Base-by-base conservation (phyloP, 2,113 vertebrate species). In the Corythornis madagascariensis region DNA sequence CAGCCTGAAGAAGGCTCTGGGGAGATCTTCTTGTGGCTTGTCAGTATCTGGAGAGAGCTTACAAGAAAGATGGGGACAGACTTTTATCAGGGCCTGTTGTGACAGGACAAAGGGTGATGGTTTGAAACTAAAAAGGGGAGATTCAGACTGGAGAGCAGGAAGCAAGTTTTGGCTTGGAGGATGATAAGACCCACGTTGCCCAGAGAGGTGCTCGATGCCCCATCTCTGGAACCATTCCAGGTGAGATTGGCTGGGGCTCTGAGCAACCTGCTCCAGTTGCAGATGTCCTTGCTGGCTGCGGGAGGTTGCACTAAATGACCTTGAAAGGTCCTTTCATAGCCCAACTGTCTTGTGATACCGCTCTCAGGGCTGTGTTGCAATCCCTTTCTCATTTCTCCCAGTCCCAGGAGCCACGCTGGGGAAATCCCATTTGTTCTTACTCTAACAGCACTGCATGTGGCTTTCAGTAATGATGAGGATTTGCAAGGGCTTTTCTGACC, bases 321-420 rank as follows among this genome's bases (percentile, higher is more conserved):
- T 56, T 20, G 31, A 56, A 56, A 56, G 55, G 29, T 56, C 55
- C 55, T 56, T 56, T 56, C 29, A 29, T 31, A n/a, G 16, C 29
- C 29, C 11, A 20, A n/a, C 29, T 11, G 11, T 19, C 18, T 18
- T 56, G 55, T 55, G 28, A 11, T 55, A 31, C 29, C 31, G 28
- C 55, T 56, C 29, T 1, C 31, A 0, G 50, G 2, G 66, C 66
- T 24, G 0, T 8, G 10, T 11, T 22, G 28, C 6, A 18, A 26
- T 14, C 42, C 78, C 78, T 76, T 83, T 43, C 24, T 13, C 43
- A 16, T 28, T 33, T 72, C 31, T n/a, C 61, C 1, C 9, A 2
- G 40, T 24, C 35, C 0, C 7, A 8, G 53, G 35, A 61, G 10
- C 8, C 11, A 2, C 1, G 20, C 15, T 33, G 43, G 17, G 47